Evolutionary conservation across 2,888 invertebrate species (phyloP), one percentile per base, ranked within the genome.

Genomic region (Erebia ligea): DNA sequence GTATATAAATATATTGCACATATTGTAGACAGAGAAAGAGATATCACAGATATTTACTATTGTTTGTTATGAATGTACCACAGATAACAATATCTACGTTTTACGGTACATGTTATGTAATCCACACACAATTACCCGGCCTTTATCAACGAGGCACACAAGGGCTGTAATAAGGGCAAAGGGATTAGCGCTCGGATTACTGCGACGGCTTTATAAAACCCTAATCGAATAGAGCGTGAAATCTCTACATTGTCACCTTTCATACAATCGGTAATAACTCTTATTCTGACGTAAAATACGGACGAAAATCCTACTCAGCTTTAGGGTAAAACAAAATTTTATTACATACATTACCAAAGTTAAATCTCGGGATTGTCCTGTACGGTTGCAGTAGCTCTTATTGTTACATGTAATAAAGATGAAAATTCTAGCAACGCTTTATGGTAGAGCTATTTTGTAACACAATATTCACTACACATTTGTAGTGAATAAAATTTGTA

Each of bases 51-150:
- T n/a, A n/a, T n/a, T n/a, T n/a, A n/a, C n/a, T n/a, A n/a, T n/a
- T n/a, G n/a, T 25, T 25, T 2, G 25, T 25, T 19, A 52, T 17
- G 19, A 19, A 54, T 19, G 54, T 19, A 54, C 54, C 54, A 54
- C 17, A 19, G 54, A 19, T 19, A 54, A 58, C 57, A 58, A 58
- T 58, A 17, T 17, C 11, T 11, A 58, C 25, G 9, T 34, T 58
- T 15, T 34, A n/a, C 34, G 15, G 25, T 34, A 59, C 17, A 61
- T 19, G 19, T 61, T 61, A 57, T 40, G 56, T 61, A 66, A 68
- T 67, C 78, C 79, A 78, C 79, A 79, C 81, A 79, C 81, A 82
- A 83, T 83, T 81, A 79, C 80, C 84, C 83, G 79, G 68, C 54
- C 79, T 76, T 80, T 84, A 75, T 76, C 73, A 69, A 56, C 79